phyloP scores from a whole-genome alignment of 2,888 invertebrate species.

The Eilema depressum region DNA sequence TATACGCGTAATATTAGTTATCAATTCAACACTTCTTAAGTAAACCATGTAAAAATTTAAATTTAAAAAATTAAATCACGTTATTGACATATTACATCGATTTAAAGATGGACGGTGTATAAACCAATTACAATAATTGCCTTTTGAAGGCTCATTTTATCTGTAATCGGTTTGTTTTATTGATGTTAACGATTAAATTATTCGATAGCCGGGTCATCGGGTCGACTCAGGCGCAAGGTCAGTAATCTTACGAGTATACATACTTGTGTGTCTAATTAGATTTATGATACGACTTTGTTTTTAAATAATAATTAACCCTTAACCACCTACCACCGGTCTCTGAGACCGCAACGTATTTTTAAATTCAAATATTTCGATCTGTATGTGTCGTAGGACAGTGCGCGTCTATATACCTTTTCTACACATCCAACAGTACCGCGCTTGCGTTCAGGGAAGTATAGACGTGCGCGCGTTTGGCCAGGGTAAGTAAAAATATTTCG shows the following conservation, averaged over 20 bases:
- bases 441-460: too few species aligned
- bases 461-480: too few species aligned
- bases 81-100: slow-evolving; percentile 24
- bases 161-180: slow-evolving; percentile 10
- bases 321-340: too few species aligned
- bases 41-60: background rate
- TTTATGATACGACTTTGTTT: background rate
- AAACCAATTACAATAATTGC: slow-evolving; percentile 13
- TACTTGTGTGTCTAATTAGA: background rate
- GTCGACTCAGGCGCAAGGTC: background rate
- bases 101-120: slow-evolving; percentile 11
- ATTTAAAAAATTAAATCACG: slow-evolving; percentile 21
- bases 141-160: slow-evolving; percentile 4
- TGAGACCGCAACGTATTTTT: too few species aligned
- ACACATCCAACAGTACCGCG: too few species aligned
- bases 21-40: background rate
- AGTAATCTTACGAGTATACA: background rate
- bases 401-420: too few species aligned
- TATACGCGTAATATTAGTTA: background rate
- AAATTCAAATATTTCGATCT: too few species aligned
- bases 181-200: slow-evolving; percentile 16
- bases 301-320: background rate
- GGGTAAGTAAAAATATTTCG: too few species aligned
- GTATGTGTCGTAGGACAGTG: too few species aligned
- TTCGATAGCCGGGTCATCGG: slow-evolving; percentile 8